These are phyloP conservation scores for Rhimphoctona megacephalus DNA, from an alignment of 2,888 invertebrate genomes.

Conservation along the genomic window DNA sequence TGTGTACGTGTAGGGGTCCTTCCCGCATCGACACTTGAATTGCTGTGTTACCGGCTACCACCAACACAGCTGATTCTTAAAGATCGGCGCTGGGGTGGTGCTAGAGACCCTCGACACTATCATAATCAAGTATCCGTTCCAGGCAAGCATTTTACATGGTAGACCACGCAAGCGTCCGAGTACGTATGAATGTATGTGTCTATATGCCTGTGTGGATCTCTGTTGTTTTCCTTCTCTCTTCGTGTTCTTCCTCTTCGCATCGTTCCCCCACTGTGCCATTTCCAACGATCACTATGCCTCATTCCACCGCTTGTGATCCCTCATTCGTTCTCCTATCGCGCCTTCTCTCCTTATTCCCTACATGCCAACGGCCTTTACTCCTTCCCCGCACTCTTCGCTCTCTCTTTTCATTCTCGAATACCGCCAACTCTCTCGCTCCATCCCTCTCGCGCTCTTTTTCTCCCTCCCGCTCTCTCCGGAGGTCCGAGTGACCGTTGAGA, in stretches of 20 bases:
- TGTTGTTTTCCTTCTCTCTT: slow-evolving; percentile 65
- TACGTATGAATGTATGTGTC: slow-evolving; percentile 3
- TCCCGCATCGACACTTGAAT: slow-evolving; percentile 15
- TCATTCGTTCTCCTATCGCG: slow-evolving; percentile 65
- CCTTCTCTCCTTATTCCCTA: slow-evolving; percentile 61
- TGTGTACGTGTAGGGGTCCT: not conserved
- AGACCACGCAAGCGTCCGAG: slow-evolving; percentile 18
- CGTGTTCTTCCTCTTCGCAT: slow-evolving; percentile 59
- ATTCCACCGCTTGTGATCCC: slow-evolving; percentile 63
- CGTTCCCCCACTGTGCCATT: slow-evolving; percentile 61
- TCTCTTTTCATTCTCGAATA: slow-evolving; percentile 49
- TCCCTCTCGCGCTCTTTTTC: slow-evolving; percentile 38
- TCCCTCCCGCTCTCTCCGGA: slow-evolving; percentile 58
- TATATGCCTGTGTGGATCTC: slow-evolving; percentile 31
- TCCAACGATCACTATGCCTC: slow-evolving; percentile 63
- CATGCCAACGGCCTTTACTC: slow-evolving; percentile 67
- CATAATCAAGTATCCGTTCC: slow-evolving; percentile 53
- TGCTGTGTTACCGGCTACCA: slow-evolving; percentile 40
- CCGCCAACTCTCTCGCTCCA: not conserved
- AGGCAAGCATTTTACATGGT: slow-evolving; percentile 31
- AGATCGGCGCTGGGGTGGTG: slow-evolving; percentile 10
- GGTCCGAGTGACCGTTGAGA: slow-evolving; percentile 83
- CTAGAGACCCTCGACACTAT: slow-evolving; percentile 42
- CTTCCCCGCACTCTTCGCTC: slow-evolving; percentile 60
- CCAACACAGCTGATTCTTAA: slow-evolving; percentile 48